Percentiles rank a stretch among this genome's conserved stretches.
These are phyloP conservation scores for Hybos culiciformis DNA, from an alignment of 2,888 invertebrate species.

Conservation along the genomic window DNA sequence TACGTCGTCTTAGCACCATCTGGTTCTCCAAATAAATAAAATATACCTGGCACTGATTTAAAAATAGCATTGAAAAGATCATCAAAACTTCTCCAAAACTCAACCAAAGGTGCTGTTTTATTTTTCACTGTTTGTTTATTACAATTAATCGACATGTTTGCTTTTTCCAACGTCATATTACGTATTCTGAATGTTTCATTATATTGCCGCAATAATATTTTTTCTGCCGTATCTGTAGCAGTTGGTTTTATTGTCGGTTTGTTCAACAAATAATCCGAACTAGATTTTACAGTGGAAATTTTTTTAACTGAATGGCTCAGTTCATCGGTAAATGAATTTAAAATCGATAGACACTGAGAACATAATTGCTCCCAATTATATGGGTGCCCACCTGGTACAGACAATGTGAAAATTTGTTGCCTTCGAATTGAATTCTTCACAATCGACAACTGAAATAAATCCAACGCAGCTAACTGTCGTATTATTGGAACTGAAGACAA, in stretches of 20 bases:
- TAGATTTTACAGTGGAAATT: constrained; percentile 23
- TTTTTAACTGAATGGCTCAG: constrained; percentile 39
- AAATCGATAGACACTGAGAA: constrained; percentile 46
- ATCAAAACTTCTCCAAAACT: constrained; percentile 33
- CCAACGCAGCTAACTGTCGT: constrained; percentile 62
- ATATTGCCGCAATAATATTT: constrained; percentile 28
- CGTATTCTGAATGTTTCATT: constrained; percentile 30
- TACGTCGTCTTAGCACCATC: constrained; percentile 57
- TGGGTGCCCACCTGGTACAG: constrained; percentile 75
- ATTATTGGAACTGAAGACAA: constrained; percentile 44
- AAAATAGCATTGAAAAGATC: constrained; percentile 37
- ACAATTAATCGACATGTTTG: constrained; percentile 19
- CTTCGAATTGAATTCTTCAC: constrained; percentile 45
- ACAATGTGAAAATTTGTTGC: constrained; percentile 52
- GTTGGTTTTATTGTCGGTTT: constrained; percentile 16
- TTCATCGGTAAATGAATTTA: constrained; percentile 52
- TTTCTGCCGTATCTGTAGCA: constrained; percentile 25
- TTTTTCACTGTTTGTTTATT: constrained; percentile 23
- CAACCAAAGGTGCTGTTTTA: constrained; percentile 35
- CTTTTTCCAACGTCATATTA: constrained; percentile 18
- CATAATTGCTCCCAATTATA: constrained; percentile 67
- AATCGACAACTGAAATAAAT: constrained; percentile 48
- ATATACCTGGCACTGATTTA: constrained; percentile 53
- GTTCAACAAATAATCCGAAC: constrained; percentile 14
- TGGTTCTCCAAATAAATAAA: constrained; percentile 60